Evolutionary conservation across 2,113 vertebrate species (phyloP).

Genomic region (Sciurus niger): DNA sequence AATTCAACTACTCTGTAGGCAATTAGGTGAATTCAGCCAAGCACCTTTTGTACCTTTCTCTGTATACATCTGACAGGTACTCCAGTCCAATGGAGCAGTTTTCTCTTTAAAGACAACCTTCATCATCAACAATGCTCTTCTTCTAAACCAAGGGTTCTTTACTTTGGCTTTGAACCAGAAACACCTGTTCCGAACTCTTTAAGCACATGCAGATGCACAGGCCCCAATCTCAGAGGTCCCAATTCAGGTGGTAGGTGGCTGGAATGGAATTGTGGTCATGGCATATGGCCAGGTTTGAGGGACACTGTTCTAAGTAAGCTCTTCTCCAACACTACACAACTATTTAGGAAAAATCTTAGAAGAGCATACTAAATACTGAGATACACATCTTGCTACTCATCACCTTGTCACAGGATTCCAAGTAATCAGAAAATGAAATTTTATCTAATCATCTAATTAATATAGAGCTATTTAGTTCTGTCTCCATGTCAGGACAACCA

Average conservation of each 20-base stretch:
- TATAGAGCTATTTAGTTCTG: slow-evolving; percentile 41
- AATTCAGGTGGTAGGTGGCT: not conserved
- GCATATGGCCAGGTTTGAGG: not conserved
- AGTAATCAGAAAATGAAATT: slow-evolving; percentile 23
- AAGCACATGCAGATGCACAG: not conserved
- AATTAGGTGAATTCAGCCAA: not conserved
- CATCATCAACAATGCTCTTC: not conserved
- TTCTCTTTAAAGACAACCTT: not conserved
- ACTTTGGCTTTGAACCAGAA: not conserved
- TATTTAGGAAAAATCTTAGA: not conserved
- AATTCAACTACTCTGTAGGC: not conserved
- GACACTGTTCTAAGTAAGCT: not conserved
- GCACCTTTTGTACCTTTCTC: not conserved
- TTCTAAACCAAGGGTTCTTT: not conserved
- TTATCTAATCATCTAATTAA: slow-evolving; percentile 46
- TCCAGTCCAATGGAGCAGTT: not conserved
- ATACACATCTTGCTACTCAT: slow-evolving; percentile 8
- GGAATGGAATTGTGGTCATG: not conserved
- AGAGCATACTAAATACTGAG: not conserved
- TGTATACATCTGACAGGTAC: not conserved
- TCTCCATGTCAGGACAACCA: not conserved
- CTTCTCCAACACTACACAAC: not conserved
- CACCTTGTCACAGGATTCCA: slow-evolving; percentile 25
- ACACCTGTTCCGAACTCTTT: not conserved
- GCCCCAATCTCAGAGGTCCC: not conserved